Conservation (phyloP, 2,113 vertebrate species). For the Pterocles gutturalis region DNA sequence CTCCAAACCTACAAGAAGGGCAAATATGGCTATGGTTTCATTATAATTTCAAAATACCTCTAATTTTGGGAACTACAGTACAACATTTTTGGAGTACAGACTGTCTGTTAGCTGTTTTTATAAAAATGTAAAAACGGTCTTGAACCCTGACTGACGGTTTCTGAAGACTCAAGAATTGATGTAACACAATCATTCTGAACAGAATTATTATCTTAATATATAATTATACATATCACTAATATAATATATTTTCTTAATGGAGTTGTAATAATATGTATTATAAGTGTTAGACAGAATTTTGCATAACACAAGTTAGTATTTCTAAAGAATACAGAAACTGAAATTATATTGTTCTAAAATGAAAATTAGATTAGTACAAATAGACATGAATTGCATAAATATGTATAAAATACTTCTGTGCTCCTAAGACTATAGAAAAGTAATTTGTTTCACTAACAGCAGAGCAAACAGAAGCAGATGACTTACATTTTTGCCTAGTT, state of each 20-base stretch:
- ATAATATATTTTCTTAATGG: not conserved
- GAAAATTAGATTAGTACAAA: not conserved
- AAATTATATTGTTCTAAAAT: not conserved
- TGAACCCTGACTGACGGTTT: not conserved
- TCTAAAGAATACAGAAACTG: not conserved
- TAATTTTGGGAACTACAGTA: not conserved
- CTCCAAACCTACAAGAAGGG: not conserved
- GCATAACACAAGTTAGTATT: not conserved
- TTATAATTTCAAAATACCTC: not conserved
- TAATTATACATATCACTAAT: not conserved
- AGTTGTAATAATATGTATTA: not conserved
- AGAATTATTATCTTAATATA: not conserved
- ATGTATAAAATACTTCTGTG: not conserved
- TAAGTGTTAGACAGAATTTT: not conserved
- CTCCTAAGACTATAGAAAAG: not conserved
- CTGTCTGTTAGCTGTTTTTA: not conserved
- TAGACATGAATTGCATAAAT: not conserved
- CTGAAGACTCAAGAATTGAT: not conserved
- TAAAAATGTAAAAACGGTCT: not conserved
- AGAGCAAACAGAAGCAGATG: not conserved
- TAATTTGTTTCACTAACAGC: not conserved
- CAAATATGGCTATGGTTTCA: not conserved
- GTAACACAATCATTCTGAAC: not conserved
- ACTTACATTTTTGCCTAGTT: not conserved
- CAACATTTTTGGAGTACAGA: not conserved